Evolutionary conservation across 2,888 invertebrate genomes (phyloP), one percentile per base, ranked within the genome.

Genomic region (Hermaeophaga mercurialis): DNA sequence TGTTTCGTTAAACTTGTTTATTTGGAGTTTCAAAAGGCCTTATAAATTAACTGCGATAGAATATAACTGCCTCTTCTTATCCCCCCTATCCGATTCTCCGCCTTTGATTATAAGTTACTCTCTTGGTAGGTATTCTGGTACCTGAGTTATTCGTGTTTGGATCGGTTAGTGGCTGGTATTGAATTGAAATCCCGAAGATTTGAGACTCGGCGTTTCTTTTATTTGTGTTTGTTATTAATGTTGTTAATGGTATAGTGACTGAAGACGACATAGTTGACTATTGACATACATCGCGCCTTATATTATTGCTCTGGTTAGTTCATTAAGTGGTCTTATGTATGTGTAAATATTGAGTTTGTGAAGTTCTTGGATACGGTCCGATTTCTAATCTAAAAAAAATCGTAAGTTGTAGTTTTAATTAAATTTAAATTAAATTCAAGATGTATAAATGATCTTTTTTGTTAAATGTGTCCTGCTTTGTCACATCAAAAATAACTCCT

Each of bases 261-360:
- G 41, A 44, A 38, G 28, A 38, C 22, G 46, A 45, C 53, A 47
- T 18, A 12, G 44, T 54, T 45, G 26, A 45, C 39, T 54, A 50
- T 58, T 58, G 58, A 54, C 58, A 50, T n/a, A 58, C 41, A 50
- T 58, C 36, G 14, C 19, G 1, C 24, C 8, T n/a, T 28, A 41
- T 22, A 36, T 11, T 41, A 41, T 24, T 48, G 59, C 48, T 53
- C 53, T 55, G 46, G 44, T 59, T 53, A 18, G 44, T 52, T 15
- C n/a, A 17, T 31, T 26, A 44, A 38, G 39, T 56, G 56, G n/a
- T 41, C 3, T 19, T 41, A 19, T 33, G 15, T 9, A 44, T 43
- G 55, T 1, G 22, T 22, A 11, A 41, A 41, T 9, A 8, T 22
- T 41, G 7, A 41, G 11, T 18, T 17, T 2, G 4, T 41, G 17